These are phyloP conservation scores for Hyperopisus bebe DNA, from an alignment of 2,113 vertebrate genomes.

Conservation along the genomic window DNA sequence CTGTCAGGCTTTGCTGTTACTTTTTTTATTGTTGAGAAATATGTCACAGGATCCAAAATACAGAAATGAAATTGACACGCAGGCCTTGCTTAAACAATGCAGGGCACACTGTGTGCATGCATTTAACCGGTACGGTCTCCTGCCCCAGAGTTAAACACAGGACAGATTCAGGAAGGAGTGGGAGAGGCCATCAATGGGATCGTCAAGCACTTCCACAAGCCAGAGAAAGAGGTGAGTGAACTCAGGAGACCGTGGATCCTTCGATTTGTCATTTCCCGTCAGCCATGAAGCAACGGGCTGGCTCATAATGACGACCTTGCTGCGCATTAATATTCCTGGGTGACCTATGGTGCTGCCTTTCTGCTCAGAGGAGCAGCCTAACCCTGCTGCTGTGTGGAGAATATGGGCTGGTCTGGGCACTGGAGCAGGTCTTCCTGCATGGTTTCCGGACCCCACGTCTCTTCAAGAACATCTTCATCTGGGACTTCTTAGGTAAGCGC, in stretches of 20 bases:
- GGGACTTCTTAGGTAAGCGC: slow-evolving; percentile 88
- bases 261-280: background rate
- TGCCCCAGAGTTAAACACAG: slow-evolving; percentile 86
- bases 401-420: slow-evolving; percentile 87
- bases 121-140: slow-evolving; percentile 29
- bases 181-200: slow-evolving; percentile 98
- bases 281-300: background rate
- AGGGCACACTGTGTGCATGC: background rate
- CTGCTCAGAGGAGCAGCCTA: slow-evolving; percentile 77
- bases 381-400: slow-evolving; percentile 92
- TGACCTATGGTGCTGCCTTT: background rate
- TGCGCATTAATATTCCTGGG: no score
- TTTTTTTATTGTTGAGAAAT: background rate
- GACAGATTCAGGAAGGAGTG: slow-evolving; percentile 97
- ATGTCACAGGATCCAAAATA: background rate
- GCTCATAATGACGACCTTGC: background rate
- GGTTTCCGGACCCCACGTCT: slow-evolving; percentile 94
- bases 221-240: slow-evolving; percentile 91
- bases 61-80: background rate
- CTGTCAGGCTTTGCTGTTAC: background rate
- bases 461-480: slow-evolving; percentile 98
- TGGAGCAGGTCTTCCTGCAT: slow-evolving; percentile 95
- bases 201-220: slow-evolving; percentile 98
- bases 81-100: background rate
- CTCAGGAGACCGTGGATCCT: slow-evolving; percentile 38